Evolutionary conservation across 2,888 invertebrate species (phyloP).

Genomic region (Apodemia zela): DNA sequence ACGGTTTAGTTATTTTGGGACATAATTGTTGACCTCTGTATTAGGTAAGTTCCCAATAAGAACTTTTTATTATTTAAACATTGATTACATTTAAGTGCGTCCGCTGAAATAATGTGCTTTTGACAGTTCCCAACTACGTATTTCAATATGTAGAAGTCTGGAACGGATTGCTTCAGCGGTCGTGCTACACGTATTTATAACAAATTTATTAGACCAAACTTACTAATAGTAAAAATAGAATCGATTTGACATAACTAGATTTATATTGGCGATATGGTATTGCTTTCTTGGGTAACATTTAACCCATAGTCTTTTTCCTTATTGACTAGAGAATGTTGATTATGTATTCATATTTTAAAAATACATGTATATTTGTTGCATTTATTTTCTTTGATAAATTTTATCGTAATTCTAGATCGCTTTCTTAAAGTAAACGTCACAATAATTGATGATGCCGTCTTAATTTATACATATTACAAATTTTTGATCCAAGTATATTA

Average conservation of each 20-base stretch:
- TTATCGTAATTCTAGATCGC: constrained; percentile 25
- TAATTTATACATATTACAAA: constrained; percentile 19
- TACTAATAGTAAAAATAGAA: background rate
- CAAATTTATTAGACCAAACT: background rate
- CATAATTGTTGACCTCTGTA: background rate
- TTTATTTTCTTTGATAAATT: constrained; percentile 53
- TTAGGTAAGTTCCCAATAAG: background rate
- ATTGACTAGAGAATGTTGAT: constrained; percentile 11
- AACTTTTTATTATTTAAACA: background rate
- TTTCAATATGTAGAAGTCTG: background rate
- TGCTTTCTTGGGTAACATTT: constrained; percentile 9
- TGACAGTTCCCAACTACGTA: background rate
- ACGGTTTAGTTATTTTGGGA: background rate
- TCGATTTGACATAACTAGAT: constrained; percentile 2
- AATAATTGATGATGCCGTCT: constrained; percentile 24
- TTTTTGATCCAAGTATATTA: constrained; percentile 1
- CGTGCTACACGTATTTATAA: background rate
- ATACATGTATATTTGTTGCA: constrained; percentile 71
- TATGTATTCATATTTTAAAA: constrained; percentile 30
- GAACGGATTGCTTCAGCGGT: background rate
- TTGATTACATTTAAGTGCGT: background rate
- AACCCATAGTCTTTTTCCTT: constrained; percentile 6
- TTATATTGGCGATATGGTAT: constrained; percentile 8
- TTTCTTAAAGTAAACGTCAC: constrained; percentile 31
- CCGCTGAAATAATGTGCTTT: background rate